Evolutionary conservation across 2,888 invertebrate species (phyloP), one percentile per base, ranked within the genome.

Genomic region (Smittia aterrima): DNA sequence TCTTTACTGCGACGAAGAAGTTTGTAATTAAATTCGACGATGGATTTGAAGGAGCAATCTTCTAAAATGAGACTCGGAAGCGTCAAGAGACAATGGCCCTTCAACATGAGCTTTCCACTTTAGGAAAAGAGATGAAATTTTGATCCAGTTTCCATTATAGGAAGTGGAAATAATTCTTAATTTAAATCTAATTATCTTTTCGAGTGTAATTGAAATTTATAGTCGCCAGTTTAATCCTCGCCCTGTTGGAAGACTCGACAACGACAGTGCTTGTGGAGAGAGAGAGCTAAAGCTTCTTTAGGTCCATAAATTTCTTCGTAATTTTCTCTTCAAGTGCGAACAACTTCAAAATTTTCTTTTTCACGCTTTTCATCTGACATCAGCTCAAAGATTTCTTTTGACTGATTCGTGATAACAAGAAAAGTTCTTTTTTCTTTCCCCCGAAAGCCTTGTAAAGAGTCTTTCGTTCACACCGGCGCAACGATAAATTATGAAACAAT

Each of bases 101-200:
- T 47, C n/a, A 47, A n/a, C 47, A 47, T 13, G 11, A 47, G 47
- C 47, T 47, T 47, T 47, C 47, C 47, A 47, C 47, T 47, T 16
- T n/a, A 3, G 47, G 2, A 11, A 38, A 38, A 47, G 47, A 47
- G 58, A 22, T 22, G 27, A 27, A 64, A 27, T 24, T 58, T 24
- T 64, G 64, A 18, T 64, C 64, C 64, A 58, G 25, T 9, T 27
- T 64, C 7, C 24, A 22, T 64, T 25, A 25, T 20, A 25, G 64
- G 25, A n/a, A 25, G n/a, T 25, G 24, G 27, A 22, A 58, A 72
- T 72, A 62, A 72, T 72, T 72, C 32, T 62, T 40, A 58, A 72
- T 72, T 72, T 72, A 72, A 72, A 72, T 72, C 58, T 72, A 72
- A 72, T 72, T 72, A 72, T 62, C 40, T 72, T 40, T 32, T 18